Base-by-base conservation (phyloP, 1,140 invertebrate species). In the Gryon sp. region DNA sequence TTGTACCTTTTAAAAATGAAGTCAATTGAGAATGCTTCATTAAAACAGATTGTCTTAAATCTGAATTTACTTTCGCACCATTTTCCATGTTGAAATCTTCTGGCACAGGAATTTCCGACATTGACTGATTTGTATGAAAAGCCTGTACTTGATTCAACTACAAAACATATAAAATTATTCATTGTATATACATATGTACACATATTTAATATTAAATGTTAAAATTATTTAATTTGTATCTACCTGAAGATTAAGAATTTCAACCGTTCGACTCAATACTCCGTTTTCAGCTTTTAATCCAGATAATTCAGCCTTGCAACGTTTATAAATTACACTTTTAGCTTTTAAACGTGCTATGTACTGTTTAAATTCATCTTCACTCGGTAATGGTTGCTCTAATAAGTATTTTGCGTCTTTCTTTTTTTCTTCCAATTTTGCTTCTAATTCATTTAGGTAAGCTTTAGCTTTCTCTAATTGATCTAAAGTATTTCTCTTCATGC, bases 351-450 rank as follows among this genome's bases (percentile, higher is more conserved):
- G 92, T 81, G 92, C 93, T 0, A 96, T 93, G 84, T 96, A 97
- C 63, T 92, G 91, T 84, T 96, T 96, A 76, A 96, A 92, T 85
- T 96, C 95, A 52, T 96, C 95, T 14, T 94, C 95, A 80, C 92
- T 92, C 0, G 95, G 89, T 9, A 93, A 90, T 16, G 92, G 89
- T 3, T 91, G 90, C 6, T 92, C 91, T 30, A 88, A 84, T 16
- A 91, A 84, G 20, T 83, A 80, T 62, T 90, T 90, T 1, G 87
- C 87, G 40, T 90, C 84, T 26, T 88, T 84, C 5, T 77, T 80
- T 82, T 92, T 80, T 34, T 91, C 90, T 15, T 90, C 87, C 0
- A 92, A 59, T 26, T 86, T 89, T 0, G 79, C 87, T 79, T 92
- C 91, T 3, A 93, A 78, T 24, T 92, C 90, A 12, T 90, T 86